Evolutionary conservation across 2,797 vertebrate genomes (phyloP), one percentile per base, ranked within the genome.

Genomic region (Acrocephalus scirpaceus): DNA sequence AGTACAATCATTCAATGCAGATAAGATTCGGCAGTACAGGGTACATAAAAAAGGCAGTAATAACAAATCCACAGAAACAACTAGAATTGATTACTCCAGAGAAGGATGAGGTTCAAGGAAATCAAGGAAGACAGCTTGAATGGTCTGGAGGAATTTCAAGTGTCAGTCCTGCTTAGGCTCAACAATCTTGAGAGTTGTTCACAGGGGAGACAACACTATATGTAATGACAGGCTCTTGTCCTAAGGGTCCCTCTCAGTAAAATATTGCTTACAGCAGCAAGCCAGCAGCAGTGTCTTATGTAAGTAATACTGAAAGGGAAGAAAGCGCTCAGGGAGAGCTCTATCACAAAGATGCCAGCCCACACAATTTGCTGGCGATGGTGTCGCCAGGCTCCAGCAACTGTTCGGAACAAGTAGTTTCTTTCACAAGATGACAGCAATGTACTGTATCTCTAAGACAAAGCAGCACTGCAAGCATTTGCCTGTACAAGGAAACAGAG

Each of bases 121-220:
- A 98, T 98, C 94, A 94, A 96, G 89, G 47, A 86, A 95, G 97
- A 97, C 96, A 97, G 93, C 77, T 81, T 93, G 95, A 96, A 96
- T 84, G 90, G 92, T 96, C 94, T 97, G 91, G 80, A 85, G 92
- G 96, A 98, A 98, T 96, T 80, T 96, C 80, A 97, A 94, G 90
- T 95, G 97, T 97, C 97, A 95, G 92, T 97, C 94, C 92, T 90
- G 91, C 91, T 98, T 96, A 98, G 95, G 82, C 94, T 97, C 96
- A 93, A 95, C 90, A 94, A 91, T 91, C 92, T 62, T 92, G 93
- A 97, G 80, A 78, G 67, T 90, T 74, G 40, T 96, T 86, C 82
- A 88, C 93, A 90, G 88, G 97, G 92, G 91, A 91, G 95, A 83
- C 81, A 81, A 82, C 13, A 74, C 79, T 81, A 69, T 86, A 95